A percentile compares a stretch with the other conserved stretches of the same genome.
These are phyloP conservation scores for Xerus inauris DNA, from an alignment of 2,113 vertebrate species.

Conservation along the genomic window DNA sequence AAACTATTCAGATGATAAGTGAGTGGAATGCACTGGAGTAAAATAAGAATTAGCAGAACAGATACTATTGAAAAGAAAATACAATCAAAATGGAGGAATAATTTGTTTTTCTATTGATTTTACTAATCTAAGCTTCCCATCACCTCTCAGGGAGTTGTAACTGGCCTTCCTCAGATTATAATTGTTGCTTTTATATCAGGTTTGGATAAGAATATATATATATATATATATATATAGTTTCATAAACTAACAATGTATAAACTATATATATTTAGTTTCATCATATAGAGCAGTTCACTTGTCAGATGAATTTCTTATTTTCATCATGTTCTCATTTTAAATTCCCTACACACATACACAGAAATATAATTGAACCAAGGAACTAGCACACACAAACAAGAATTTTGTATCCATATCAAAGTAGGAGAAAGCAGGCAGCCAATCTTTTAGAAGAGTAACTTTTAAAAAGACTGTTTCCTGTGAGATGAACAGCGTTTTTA, in stretches of 20 bases:
- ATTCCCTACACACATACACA: rapidly evolving
- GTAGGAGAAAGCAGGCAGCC: not conserved
- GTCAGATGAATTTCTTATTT: not conserved
- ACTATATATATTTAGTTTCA: not conserved
- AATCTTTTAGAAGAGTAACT: not conserved
- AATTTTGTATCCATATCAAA: not conserved
- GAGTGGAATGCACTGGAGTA: not conserved
- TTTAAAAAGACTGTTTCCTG: not conserved
- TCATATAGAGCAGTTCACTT: not conserved
- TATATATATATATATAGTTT: not conserved
- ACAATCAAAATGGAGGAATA: too few species aligned
- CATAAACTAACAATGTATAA: too few species aligned
- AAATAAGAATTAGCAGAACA: not conserved
- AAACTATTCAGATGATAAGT: not conserved
- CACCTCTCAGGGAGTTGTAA: not conserved
- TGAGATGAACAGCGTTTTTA: not conserved
- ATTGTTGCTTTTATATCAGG: not conserved
- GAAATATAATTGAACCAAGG: not conserved
- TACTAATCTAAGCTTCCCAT: not conserved
- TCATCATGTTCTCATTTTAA: not conserved
- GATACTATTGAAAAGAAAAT: not conserved
- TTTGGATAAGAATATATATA: not conserved
- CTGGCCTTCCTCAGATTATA: not conserved
- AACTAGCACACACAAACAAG: not conserved
- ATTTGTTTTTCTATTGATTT: not conserved